Percentiles rank a stretch among this genome's conserved stretches.
phyloP scores from a whole-genome alignment of 2,797 vertebrate species.

The Vultur gryphus region DNA sequence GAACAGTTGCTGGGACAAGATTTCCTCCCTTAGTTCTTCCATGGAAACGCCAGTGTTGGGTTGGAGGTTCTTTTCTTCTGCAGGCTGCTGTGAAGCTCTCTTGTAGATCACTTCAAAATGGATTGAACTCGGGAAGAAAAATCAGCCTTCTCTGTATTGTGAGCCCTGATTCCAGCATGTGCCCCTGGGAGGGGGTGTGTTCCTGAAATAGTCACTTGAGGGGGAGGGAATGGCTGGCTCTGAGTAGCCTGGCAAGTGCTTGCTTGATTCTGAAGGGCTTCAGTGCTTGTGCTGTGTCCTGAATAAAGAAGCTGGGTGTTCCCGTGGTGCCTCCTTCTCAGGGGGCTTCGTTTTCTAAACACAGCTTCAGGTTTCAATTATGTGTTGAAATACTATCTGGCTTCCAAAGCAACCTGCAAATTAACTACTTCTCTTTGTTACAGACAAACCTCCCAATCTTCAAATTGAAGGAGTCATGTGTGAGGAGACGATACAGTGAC shows the following conservation, averaged over 20 bases:
- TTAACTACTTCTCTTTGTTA: neutral
- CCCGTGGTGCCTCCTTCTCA: neutral
- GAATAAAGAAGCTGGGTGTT: neutral
- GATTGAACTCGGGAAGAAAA: neutral
- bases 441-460: slow-evolving; percentile 98
- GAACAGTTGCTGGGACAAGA: neutral
- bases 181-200: neutral
- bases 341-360: neutral
- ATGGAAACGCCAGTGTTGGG: rapidly evolving
- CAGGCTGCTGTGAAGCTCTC: neutral
- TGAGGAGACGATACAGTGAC: slow-evolving; percentile 96
- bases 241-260: neutral
- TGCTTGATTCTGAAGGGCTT: neutral
- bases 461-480: slow-evolving; percentile 95
- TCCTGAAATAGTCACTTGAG: neutral
- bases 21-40: neutral
- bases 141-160: neutral
- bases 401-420: neutral
- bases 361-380: neutral
- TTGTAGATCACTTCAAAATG: neutral
- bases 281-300: neutral
- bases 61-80: neutral
- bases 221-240: neutral
- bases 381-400: neutral
- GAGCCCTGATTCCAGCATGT: neutral